Percentiles rank a stretch among this genome's conserved stretches.
Evolutionary conservation across 2,113 vertebrate species (phyloP).

Genomic region (Polypterus senegalus): DNA sequence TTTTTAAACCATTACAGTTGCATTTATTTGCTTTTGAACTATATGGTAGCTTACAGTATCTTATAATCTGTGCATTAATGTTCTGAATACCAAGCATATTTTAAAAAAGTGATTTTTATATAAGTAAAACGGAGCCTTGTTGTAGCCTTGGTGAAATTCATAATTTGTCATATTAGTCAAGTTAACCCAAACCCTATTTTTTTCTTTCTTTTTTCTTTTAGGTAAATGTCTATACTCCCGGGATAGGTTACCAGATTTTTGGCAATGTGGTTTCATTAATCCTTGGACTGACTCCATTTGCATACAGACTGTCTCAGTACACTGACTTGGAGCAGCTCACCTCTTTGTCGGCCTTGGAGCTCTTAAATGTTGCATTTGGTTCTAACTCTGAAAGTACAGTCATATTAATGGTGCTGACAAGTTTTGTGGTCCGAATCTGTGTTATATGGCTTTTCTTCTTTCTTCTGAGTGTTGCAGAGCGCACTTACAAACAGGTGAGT

Average conservation of each 20-base stretch:
- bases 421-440: constrained; percentile 81
- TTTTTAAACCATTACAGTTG: no score
- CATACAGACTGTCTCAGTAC: constrained; percentile 76
- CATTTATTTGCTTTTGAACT: no score
- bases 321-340: constrained; percentile 75
- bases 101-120: no score
- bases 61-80: no score
- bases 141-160: no score
- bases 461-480: constrained; percentile 90
- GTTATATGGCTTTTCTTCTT: constrained; percentile 98
- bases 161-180: not conserved
- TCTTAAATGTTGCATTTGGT: constrained; percentile 70
- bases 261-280: constrained; percentile 78
- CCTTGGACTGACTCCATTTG: constrained; percentile 82
- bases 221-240: constrained; percentile 87
- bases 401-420: constrained; percentile 79
- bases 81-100: no score
- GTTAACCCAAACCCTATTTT: not conserved
- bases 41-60: no score
- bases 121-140: no score
- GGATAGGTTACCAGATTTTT: constrained; percentile 94
- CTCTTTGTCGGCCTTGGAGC: constrained; percentile 64
- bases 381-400: constrained; percentile 63
- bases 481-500: constrained; percentile 92
- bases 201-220: constrained; percentile 29